Evolutionary conservation across 2,797 vertebrate species (phyloP).

Genomic region (Astyanax mexicanus): DNA sequence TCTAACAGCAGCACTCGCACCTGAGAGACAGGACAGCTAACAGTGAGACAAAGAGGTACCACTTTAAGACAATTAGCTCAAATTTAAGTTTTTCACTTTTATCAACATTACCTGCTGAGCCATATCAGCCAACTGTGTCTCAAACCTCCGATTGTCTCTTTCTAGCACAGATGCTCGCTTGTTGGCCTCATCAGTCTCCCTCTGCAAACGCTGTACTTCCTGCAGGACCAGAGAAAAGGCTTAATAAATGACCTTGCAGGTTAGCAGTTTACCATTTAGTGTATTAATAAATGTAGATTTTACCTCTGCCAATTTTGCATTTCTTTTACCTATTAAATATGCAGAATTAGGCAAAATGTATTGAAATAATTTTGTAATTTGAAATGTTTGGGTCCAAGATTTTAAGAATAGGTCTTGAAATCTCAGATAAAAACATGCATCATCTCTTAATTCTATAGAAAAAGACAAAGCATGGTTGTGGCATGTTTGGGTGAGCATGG

Average conservation of each 20-base stretch:
- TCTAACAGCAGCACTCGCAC: constrained; percentile 93
- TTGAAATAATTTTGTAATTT: too few species aligned
- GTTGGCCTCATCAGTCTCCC: constrained; percentile 89
- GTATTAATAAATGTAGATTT: too few species aligned
- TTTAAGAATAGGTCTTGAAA: too few species aligned
- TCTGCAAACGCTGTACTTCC: constrained; percentile 94
- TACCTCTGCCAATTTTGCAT: too few species aligned
- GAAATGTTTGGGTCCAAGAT: too few species aligned
- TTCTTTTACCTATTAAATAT: too few species aligned
- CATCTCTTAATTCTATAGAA: too few species aligned
- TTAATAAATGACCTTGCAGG: not conserved
- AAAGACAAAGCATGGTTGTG: too few species aligned
- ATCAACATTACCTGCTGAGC: constrained; percentile 87
- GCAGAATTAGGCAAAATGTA: too few species aligned
- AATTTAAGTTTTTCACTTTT: not conserved
- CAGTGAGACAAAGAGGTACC: not conserved
- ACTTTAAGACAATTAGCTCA: not conserved
- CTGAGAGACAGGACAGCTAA: constrained; percentile 65
- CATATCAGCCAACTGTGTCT: constrained; percentile 89
- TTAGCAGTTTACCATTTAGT: too few species aligned
- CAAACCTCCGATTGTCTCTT: constrained; percentile 89
- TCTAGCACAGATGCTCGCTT: constrained; percentile 89
- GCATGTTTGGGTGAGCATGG: too few species aligned
- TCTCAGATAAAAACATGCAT: too few species aligned
- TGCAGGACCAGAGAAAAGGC: constrained; percentile 61